These are phyloP conservation scores for Cataglyphis hispanica DNA, from an alignment of 1,140 invertebrate genomes.

Conservation along the genomic window DNA sequence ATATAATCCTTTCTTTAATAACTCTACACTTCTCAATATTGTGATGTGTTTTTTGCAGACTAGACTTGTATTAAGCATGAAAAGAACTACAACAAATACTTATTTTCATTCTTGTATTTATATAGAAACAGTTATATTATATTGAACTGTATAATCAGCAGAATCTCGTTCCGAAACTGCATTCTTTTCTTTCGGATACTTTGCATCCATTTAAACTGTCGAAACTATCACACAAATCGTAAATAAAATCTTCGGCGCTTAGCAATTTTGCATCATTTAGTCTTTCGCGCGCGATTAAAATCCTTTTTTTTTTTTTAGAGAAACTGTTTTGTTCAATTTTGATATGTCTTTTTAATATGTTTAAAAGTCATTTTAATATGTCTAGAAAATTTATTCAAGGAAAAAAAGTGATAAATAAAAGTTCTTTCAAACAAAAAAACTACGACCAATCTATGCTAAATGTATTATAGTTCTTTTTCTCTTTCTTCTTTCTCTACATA, in stretches of 20 bases:
- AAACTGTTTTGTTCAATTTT: conserved; percentile 42
- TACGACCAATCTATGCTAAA: neutral
- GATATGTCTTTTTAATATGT: conserved; percentile 7
- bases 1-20: no score
- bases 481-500: no score
- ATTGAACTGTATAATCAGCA: neutral
- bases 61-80: no score
- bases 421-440: conserved; percentile 37
- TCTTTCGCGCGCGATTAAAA: neutral
- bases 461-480: neutral
- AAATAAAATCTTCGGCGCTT: conserved; percentile 28
- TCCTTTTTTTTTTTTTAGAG: conserved; percentile 29
- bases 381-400: neutral
- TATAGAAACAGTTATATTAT: no score
- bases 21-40: no score
- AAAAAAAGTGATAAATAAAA: conserved; percentile 1
- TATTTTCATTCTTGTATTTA: no score
- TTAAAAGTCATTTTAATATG: conserved; percentile 5
- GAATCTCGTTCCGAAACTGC: neutral
- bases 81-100: no score
- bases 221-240: neutral
- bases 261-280: neutral
- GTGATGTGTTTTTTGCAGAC: no score
- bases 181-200: neutral
- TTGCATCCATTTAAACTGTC: neutral